These are phyloP conservation scores for Forbesichthys agassizii DNA, from an alignment of 2,113 vertebrate species.

Conservation along the genomic window DNA sequence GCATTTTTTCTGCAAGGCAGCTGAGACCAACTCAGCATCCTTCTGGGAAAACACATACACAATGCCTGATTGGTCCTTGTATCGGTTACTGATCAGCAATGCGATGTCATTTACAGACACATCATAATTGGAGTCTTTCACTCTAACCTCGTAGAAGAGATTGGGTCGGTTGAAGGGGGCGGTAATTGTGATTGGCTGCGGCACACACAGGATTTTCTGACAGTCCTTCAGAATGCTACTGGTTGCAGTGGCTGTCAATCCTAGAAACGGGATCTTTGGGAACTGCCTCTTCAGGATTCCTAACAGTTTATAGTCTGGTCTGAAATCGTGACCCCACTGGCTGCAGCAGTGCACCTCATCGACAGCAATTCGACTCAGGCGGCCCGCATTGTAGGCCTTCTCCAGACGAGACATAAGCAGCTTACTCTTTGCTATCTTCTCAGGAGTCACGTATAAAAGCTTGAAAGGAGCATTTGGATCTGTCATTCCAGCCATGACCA, in stretches of 20 bases:
- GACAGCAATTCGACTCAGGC: constrained; percentile 86
- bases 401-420: constrained; percentile 96
- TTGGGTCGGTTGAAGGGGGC: constrained; percentile 94
- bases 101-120: constrained; percentile 83
- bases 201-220: constrained; percentile 88
- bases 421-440: constrained; percentile 98
- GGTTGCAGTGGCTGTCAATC: constrained; percentile 94
- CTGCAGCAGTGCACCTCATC: constrained; percentile 99
- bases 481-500: constrained; percentile 83
- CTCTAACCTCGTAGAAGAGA: constrained; percentile 93
- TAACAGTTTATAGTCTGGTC: constrained; percentile 96
- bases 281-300: constrained; percentile 98
- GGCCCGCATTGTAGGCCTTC: constrained; percentile 86
- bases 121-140: constrained; percentile 82
- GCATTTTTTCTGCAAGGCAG: constrained; percentile 83
- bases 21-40: constrained; percentile 87
- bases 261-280: constrained; percentile 84
- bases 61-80: constrained; percentile 92
- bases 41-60: constrained; percentile 98
- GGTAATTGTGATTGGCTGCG: constrained; percentile 84
- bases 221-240: constrained; percentile 88
- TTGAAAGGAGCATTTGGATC: constrained; percentile 80
- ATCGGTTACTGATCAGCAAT: constrained; percentile 84
- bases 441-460: constrained; percentile 94
- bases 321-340: constrained; percentile 98